phyloP scores from a whole-genome alignment of 2,888 invertebrate species.

The Coremacera marginata region DNA sequence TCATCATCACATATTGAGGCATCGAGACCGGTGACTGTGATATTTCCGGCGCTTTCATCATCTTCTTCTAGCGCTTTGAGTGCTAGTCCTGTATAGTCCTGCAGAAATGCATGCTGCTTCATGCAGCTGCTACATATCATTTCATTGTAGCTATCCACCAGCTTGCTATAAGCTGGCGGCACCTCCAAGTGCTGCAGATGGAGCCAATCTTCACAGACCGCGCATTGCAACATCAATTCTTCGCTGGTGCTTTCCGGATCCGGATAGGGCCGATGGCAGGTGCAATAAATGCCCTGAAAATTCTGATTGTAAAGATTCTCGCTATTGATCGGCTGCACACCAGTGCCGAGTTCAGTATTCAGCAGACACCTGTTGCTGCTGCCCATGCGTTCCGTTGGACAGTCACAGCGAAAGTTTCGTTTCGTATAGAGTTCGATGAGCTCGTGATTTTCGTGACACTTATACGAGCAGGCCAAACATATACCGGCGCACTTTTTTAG shows the following conservation, averaged over 20 bases:
- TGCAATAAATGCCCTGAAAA: slow-evolving; percentile 92
- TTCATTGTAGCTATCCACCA: slow-evolving; percentile 78
- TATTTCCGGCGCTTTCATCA: slow-evolving; percentile 50
- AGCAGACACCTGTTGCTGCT: slow-evolving; percentile 69
- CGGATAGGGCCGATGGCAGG: slow-evolving; percentile 92
- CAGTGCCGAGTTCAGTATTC: slow-evolving; percentile 49
- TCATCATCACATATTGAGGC: slow-evolving; percentile 55
- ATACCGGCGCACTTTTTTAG: slow-evolving; percentile 80
- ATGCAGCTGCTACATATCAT: slow-evolving; percentile 87
- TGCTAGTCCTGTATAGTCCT: slow-evolving; percentile 75
- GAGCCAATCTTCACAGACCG: slow-evolving; percentile 98
- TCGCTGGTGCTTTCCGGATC: slow-evolving; percentile 85
- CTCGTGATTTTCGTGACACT: slow-evolving; percentile 96
- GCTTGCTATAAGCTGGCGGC: slow-evolving; percentile 69
- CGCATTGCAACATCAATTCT: slow-evolving; percentile 97
- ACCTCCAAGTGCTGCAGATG: slow-evolving; percentile 80
- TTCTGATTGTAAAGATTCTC: slow-evolving; percentile 92
- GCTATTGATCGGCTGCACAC: slow-evolving; percentile 73
- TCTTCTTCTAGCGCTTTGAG: slow-evolving; percentile 52
- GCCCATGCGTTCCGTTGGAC: slow-evolving; percentile 69
- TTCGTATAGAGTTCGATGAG: slow-evolving; percentile 97
- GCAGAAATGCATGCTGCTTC: slow-evolving; percentile 80
- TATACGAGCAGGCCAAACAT: slow-evolving; percentile 93
- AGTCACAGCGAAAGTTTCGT: slow-evolving; percentile 95
- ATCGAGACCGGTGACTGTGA: slow-evolving; percentile 52